Percentiles rank a stretch among this genome's conserved stretches.
Evolutionary conservation across 2,888 invertebrate genomes (phyloP).

Genomic region (Megamerina dolium): DNA sequence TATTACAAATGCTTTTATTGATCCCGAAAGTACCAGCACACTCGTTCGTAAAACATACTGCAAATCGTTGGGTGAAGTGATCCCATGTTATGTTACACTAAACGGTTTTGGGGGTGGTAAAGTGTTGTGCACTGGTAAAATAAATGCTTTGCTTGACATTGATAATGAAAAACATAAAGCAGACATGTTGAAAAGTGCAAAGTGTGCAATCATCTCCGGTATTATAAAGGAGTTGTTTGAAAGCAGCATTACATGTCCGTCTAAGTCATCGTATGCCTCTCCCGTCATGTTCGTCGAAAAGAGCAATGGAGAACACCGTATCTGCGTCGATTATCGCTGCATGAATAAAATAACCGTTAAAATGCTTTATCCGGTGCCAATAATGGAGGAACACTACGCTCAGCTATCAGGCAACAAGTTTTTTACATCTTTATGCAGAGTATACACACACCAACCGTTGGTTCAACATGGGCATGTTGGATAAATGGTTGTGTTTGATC

Average conservation of each 20-base stretch:
- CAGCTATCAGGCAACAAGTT: constrained; percentile 12
- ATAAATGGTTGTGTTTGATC: too few relatives aligned
- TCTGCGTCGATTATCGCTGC: too few relatives aligned
- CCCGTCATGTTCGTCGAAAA: constrained; percentile 15
- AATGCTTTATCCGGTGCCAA: constrained; percentile 14
- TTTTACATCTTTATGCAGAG: constrained; percentile 14
- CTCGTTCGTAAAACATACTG: constrained; percentile 14
- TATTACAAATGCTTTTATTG: constrained; percentile 9
- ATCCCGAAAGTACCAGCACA: constrained; percentile 12
- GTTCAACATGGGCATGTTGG: too few relatives aligned
- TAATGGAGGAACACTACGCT: constrained; percentile 12
- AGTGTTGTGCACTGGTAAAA: constrained; percentile 10
- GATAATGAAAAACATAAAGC: constrained; percentile 9
- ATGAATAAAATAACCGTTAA: constrained; percentile 14
- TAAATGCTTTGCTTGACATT: constrained; percentile 10
- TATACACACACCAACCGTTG: too few relatives aligned
- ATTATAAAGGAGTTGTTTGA: constrained; percentile 5
- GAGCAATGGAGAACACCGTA: constrained; percentile 16
- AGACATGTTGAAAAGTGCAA: constrained; percentile 10
- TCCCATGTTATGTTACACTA: neutral
- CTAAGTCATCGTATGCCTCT: constrained; percentile 11
- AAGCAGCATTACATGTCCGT: constrained; percentile 9
- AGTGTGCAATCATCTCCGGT: constrained; percentile 2
- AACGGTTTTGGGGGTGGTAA: constrained; percentile 13
- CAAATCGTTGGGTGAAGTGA: constrained; percentile 4